Conservation (phyloP, 1,140 invertebrate genomes). For the Anagrus nilaparvatae region DNA sequence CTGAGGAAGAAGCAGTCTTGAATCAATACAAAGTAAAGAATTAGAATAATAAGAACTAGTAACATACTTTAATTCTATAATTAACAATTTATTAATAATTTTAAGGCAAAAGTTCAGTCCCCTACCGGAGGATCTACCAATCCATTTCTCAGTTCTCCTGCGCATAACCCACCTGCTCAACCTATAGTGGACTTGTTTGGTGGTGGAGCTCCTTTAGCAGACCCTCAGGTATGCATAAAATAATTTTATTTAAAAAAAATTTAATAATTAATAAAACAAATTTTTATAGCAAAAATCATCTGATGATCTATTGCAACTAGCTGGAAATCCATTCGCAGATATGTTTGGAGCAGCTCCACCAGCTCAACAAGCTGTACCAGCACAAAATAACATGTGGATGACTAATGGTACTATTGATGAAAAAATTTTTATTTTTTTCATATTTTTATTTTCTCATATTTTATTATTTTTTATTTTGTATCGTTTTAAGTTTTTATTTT, state of each 20-base stretch:
- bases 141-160: slow-evolving; percentile 66
- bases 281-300: slow-evolving; percentile 54
- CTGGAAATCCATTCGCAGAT: slow-evolving; percentile 81
- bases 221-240: slow-evolving; percentile 28
- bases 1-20: slow-evolving; percentile 90
- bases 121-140: slow-evolving; percentile 65
- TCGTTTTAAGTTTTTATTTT: not conserved
- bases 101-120: slow-evolving; percentile 68
- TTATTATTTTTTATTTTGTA: slow-evolving; percentile 5
- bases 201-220: slow-evolving; percentile 40
- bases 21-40: slow-evolving; percentile 81
- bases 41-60: not conserved
- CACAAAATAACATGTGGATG: slow-evolving; percentile 53
- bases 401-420: slow-evolving; percentile 55
- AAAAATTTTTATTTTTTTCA: slow-evolving; percentile 22
- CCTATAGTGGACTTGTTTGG: slow-evolving; percentile 73
- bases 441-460: slow-evolving; percentile 20
- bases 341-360: slow-evolving; percentile 57
- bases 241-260: not conserved
- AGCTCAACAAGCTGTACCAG: slow-evolving; percentile 32
- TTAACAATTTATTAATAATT: slow-evolving; percentile 13
- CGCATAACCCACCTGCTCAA: slow-evolving; percentile 45
- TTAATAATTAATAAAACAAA: not conserved
- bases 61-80: not conserved
- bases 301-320: slow-evolving; percentile 79